A percentile compares a stretch with the other conserved stretches of the same genome.
phyloP scores from a whole-genome alignment of 2,113 vertebrate species.

The Benitochromis conjunctus region DNA sequence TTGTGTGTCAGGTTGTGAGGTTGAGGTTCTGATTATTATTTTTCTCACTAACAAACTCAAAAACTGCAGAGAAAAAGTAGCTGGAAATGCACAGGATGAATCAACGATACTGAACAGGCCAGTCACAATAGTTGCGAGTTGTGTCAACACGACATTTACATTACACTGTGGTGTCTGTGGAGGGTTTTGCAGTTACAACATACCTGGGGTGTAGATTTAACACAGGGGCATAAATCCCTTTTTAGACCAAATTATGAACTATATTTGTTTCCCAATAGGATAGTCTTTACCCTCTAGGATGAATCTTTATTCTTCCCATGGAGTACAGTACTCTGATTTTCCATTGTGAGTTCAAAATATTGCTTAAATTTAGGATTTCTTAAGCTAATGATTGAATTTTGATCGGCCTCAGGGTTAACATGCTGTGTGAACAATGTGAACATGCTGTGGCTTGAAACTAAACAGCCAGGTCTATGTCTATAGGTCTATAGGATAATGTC shows the following conservation, averaged over 20 bases:
- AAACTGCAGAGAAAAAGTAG: not conserved
- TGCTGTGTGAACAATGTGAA: not conserved
- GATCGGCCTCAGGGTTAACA: not conserved
- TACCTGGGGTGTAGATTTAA: not conserved
- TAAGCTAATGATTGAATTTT: not conserved
- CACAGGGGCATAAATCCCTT: not conserved
- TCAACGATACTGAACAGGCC: not conserved
- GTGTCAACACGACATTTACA: not conserved
- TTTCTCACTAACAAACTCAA: not conserved
- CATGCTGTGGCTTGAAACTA: not conserved
- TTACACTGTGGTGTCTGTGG: not conserved
- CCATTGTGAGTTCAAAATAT: not conserved
- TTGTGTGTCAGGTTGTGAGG: not conserved
- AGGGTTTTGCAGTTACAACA: not conserved
- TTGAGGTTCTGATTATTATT: not conserved
- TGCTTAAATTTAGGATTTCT: not conserved
- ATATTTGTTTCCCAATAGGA: not conserved
- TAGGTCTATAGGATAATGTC: not conserved
- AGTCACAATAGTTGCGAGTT: not conserved
- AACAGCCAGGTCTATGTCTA: not conserved
- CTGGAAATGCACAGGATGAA: not conserved
- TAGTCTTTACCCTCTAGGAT: too few relatives aligned
- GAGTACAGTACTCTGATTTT: not conserved
- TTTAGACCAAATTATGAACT: not conserved
- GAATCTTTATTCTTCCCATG: not conserved